phyloP scores from a whole-genome alignment of 2,888 invertebrate genomes.

The Clusia tigrina region DNA sequence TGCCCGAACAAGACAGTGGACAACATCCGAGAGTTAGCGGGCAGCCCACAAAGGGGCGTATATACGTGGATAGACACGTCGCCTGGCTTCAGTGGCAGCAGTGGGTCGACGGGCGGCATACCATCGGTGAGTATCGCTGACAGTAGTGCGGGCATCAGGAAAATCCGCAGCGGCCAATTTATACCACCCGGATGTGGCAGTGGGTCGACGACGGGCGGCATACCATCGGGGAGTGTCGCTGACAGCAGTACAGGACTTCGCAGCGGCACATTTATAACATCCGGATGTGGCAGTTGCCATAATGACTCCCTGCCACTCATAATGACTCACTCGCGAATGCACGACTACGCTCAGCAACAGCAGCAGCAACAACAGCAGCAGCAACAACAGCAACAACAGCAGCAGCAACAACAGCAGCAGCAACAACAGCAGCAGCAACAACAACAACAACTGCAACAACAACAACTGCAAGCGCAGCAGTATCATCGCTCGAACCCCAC shows the following conservation, averaged over 20 bases:
- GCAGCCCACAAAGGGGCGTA: slow-evolving; percentile 83
- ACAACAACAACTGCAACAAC: slow-evolving; percentile 57
- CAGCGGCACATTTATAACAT: slow-evolving; percentile 36
- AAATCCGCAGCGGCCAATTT: slow-evolving; percentile 54
- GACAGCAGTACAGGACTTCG: too few relatives aligned
- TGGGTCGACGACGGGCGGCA: slow-evolving; percentile 32
- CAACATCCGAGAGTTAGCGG: slow-evolving; percentile 87
- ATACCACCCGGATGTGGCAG: slow-evolving; percentile 49
- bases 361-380: slow-evolving; percentile 64
- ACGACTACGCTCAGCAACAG: slow-evolving; percentile 51
- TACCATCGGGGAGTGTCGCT: too few relatives aligned
- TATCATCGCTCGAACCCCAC: slow-evolving; percentile 77
- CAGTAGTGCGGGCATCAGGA: slow-evolving; percentile 61
- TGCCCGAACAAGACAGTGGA: slow-evolving; percentile 81
- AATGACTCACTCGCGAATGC: slow-evolving; percentile 57
- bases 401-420: slow-evolving; percentile 60
- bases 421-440: slow-evolving; percentile 62
- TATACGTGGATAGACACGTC: slow-evolving; percentile 84
- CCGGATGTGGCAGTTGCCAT: slow-evolving; percentile 36
- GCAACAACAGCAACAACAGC: slow-evolving; percentile 51
- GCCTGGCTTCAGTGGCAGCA: slow-evolving; percentile 67
- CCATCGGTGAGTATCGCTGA: slow-evolving; percentile 46
- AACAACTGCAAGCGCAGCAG: slow-evolving; percentile 61
- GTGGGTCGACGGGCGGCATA: slow-evolving; percentile 39
- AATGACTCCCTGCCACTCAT: slow-evolving; percentile 54